phyloP scores from a whole-genome alignment of 2,888 invertebrate genomes.

The Trissoscelio sp. region DNA sequence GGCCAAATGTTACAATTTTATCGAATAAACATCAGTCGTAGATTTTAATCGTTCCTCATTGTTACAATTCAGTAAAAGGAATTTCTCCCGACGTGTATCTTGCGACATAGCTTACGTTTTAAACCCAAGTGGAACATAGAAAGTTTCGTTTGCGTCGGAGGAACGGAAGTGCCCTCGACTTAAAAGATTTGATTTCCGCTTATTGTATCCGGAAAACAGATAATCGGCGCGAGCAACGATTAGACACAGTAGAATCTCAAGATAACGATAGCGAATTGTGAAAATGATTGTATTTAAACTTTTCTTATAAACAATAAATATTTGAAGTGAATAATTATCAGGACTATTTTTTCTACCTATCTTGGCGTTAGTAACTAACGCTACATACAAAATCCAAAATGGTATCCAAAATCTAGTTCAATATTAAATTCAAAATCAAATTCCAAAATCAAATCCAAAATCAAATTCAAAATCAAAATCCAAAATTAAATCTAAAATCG shows the following conservation, averaged over 20 bases:
- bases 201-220: slow-evolving; percentile 50
- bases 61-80: slow-evolving; percentile 67
- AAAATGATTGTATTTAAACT: background rate
- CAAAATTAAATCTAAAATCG: too few relatives aligned
- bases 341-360: too few relatives aligned
- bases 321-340: too few relatives aligned
- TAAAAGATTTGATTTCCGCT: slow-evolving; percentile 57
- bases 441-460: too few relatives aligned
- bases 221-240: background rate
- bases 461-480: too few relatives aligned
- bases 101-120: slow-evolving; percentile 65
- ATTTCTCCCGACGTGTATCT: slow-evolving; percentile 58
- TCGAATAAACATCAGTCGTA: slow-evolving; percentile 57
- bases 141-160: slow-evolving; percentile 60
- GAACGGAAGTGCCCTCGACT: slow-evolving; percentile 39
- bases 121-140: slow-evolving; percentile 65
- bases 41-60: slow-evolving; percentile 61
- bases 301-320: too few relatives aligned
- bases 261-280: background rate
- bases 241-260: too few relatives aligned
- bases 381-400: too few relatives aligned
- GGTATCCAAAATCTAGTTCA: too few relatives aligned
- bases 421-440: too few relatives aligned
- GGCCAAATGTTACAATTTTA: slow-evolving; percentile 46
- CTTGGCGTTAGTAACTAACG: too few relatives aligned